phyloP scores from a whole-genome alignment of 2,113 vertebrate species.

The Syngnathus scovelli region DNA sequence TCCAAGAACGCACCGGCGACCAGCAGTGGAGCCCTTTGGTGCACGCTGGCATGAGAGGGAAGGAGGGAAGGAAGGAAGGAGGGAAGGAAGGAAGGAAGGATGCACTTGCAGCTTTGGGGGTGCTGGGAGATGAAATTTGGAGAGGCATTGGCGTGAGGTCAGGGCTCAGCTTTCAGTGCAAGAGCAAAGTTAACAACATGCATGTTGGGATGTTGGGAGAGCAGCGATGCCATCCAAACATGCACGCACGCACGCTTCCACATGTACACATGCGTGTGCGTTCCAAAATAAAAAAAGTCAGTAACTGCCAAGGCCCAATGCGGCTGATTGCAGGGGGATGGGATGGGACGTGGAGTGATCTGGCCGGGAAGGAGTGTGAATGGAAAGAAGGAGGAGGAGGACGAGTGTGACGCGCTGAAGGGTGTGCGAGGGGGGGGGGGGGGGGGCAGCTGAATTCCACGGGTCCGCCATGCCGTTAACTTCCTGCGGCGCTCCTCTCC shows the following conservation, averaged over 20 bases:
- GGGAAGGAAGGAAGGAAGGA: background rate
- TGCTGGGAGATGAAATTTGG: background rate
- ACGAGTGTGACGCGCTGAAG: background rate
- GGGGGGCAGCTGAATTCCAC: conserved; percentile 42
- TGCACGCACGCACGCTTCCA: background rate
- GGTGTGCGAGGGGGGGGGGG: too few species aligned
- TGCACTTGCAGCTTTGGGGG: background rate
- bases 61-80: background rate
- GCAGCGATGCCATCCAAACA: conserved; percentile 27
- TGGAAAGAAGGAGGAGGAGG: conserved; percentile 14
- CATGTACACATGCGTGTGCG: conserved; percentile 31
- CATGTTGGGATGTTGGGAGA: conserved; percentile 42
- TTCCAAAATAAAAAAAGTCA: conserved; percentile 46
- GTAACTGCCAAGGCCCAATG: conserved; percentile 58
- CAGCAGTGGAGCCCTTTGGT: conserved; percentile 66
- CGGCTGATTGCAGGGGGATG: conserved; percentile 50
- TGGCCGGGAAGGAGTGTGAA: conserved; percentile 51
- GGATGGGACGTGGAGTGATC: conserved; percentile 50
- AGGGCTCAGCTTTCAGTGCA: conserved; percentile 63
- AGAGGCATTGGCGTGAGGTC: conserved; percentile 41
- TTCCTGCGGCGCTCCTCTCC: conserved; percentile 9
- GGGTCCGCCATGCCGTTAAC: conserved; percentile 41
- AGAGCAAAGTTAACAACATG: conserved; percentile 42
- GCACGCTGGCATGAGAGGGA: conserved; percentile 41
- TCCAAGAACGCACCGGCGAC: conserved; percentile 47